These are phyloP conservation scores for Drosophila cardini DNA, from an alignment of 1,140 invertebrate genomes.

Conservation along the genomic window DNA sequence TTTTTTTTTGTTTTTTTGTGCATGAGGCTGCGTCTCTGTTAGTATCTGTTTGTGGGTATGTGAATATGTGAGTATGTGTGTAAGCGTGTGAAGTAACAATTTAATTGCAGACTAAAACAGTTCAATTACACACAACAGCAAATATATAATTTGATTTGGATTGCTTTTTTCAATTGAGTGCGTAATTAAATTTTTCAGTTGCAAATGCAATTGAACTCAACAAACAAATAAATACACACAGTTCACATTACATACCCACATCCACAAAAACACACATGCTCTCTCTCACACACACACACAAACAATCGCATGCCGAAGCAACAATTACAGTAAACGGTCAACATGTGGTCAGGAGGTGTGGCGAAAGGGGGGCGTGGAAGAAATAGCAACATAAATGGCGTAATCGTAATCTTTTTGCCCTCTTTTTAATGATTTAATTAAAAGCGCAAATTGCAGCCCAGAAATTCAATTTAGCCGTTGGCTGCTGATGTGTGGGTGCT, in stretches of 20 bases:
- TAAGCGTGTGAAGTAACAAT: slow-evolving; percentile 64
- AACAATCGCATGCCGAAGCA: slow-evolving; percentile 11
- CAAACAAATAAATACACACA: slow-evolving; percentile 26
- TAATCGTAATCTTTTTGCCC: slow-evolving; percentile 82
- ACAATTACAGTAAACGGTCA: slow-evolving; percentile 35
- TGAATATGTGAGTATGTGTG: slow-evolving; percentile 34
- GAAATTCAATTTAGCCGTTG: slow-evolving; percentile 75
- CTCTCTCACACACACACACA: background rate
- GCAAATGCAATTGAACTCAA: slow-evolving; percentile 42
- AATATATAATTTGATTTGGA: slow-evolving; percentile 69
- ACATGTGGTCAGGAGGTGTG: background rate
- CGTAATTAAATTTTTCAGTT: slow-evolving; percentile 71
- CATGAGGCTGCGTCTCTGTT: slow-evolving; percentile 19
- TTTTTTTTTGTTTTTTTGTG: slow-evolving; percentile 42
- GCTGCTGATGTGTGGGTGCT: slow-evolving; percentile 23
- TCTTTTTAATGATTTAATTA: slow-evolving; percentile 78
- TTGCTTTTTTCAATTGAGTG: slow-evolving; percentile 63
- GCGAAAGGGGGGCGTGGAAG: background rate
- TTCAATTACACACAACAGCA: slow-evolving; percentile 75
- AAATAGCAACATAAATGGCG: slow-evolving; percentile 60
- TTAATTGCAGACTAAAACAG: slow-evolving; percentile 72
- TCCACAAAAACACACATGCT: background rate
- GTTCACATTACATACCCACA: slow-evolving; percentile 13
- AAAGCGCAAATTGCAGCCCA: slow-evolving; percentile 72
- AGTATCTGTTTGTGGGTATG: slow-evolving; percentile 17